phyloP scores from a whole-genome alignment of 2,113 vertebrate genomes.

The Maccullochella peelii region DNA sequence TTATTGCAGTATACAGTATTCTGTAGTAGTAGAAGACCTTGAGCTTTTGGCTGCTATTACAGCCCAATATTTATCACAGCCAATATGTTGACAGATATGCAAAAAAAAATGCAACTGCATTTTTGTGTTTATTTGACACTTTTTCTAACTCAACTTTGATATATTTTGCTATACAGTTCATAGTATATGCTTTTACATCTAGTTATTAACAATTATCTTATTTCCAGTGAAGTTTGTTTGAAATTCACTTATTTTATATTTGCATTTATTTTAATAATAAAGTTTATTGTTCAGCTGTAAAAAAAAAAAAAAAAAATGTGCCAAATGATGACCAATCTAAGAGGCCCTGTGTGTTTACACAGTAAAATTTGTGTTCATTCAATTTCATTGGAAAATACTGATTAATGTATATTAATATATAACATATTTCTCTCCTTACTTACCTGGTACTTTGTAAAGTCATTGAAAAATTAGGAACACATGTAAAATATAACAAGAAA shows the following conservation, averaged over 20 bases:
- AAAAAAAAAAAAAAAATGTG: not conserved
- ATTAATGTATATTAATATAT: too few relatives aligned
- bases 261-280: constrained; percentile 13
- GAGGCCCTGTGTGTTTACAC: not conserved
- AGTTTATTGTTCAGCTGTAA: not conserved
- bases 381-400: not conserved
- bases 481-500: not conserved
- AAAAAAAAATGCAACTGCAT: not conserved
- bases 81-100: not conserved
- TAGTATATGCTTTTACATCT: not conserved
- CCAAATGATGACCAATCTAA: not conserved
- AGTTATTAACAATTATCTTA: not conserved
- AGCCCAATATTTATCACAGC: not conserved
- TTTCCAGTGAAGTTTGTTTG: not conserved
- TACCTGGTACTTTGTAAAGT: not conserved
- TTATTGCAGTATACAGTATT: not conserved
- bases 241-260: not conserved
- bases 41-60: not conserved
- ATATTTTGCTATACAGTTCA: not conserved
- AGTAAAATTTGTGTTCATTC: not conserved
- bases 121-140: not conserved
- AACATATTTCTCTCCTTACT: not conserved
- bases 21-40: not conserved
- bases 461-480: not conserved
- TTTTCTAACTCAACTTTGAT: not conserved